These are phyloP conservation scores for Pitta sordida DNA, from an alignment of 2,113 vertebrate genomes.

Conservation along the genomic window DNA sequence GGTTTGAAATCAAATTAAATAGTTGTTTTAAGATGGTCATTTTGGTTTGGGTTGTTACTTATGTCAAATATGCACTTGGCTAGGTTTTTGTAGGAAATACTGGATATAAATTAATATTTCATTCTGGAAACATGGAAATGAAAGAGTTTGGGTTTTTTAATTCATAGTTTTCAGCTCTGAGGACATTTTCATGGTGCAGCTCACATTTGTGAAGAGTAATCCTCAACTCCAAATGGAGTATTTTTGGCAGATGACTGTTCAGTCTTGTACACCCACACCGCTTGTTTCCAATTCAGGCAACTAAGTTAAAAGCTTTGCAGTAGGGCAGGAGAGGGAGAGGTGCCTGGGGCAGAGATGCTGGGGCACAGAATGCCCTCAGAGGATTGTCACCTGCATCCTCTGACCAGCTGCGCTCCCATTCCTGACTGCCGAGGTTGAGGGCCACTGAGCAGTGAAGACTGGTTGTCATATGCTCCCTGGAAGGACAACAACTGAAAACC, in stretches of 20 bases:
- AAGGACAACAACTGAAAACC: neutral
- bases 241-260: neutral
- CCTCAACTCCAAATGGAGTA: neutral
- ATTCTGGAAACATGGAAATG: neutral
- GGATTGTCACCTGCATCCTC: neutral
- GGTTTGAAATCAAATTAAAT: neutral
- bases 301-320: neutral
- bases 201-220: neutral
- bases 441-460: no score
- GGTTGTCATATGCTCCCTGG: neutral
- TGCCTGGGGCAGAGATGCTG: accelerated
- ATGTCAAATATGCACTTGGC: neutral
- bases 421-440: accelerated
- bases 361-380: accelerated
- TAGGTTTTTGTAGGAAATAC: neutral
- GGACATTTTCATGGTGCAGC: neutral
- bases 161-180: neutral
- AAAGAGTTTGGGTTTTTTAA: neutral
- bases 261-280: accelerated
- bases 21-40: neutral
- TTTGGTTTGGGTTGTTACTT: neutral
- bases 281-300: neutral
- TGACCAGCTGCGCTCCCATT: accelerated
- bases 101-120: neutral
- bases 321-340: no score